Base-by-base conservation (phyloP, 2,113 vertebrate species). In the Syngnathoides biaculeatus region DNA sequence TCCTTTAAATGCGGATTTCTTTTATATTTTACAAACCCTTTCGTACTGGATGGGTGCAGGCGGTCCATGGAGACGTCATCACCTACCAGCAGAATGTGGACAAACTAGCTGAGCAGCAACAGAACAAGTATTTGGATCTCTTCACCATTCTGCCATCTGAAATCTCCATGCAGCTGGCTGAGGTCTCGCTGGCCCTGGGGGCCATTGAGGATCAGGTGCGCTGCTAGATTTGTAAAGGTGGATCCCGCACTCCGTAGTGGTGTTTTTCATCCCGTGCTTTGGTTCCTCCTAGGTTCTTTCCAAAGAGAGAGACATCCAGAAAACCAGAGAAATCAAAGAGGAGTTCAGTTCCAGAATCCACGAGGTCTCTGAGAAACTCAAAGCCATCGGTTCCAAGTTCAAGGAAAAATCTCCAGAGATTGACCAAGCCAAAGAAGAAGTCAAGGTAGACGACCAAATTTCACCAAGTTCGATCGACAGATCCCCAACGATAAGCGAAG, bases 81-180 rank as follows among this genome's bases (percentile, higher is more conserved):
- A 81, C 73, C 52, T 94, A 94, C 78, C 90, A 91, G 1, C 94
- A 97, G 77, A 93, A 92, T 76, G 90, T 97, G 80, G 95, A 98
- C 70, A 95, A 93, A 86, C 79, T 95, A 65, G 91, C 95, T 11
- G 94, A 96, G 81, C 92, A 95, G 5, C 96, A 98, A 53, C 96
- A 98, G 71, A 95, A 93, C 83, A 98, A 98, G 64, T 98, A 98
- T 74, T 69, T 96, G 86, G 95, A 93, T 26, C 92, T 98, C 68
- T 93, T 92, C 76, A 92, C 95, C 0, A 92, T 96, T 40, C 81
- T 97, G 35, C 95, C 95, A 39, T 93, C 95, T 47, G 96, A 97
- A 69, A 90, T 96, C 42, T 96, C 95, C 67, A 93, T 96, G 79
- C 94, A 95, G 60, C 83, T 97, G 60, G 94, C 95, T 17, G 95